These are phyloP conservation scores for Labeo catla DNA, from an alignment of 2,113 vertebrate species.

Conservation along the genomic window DNA sequence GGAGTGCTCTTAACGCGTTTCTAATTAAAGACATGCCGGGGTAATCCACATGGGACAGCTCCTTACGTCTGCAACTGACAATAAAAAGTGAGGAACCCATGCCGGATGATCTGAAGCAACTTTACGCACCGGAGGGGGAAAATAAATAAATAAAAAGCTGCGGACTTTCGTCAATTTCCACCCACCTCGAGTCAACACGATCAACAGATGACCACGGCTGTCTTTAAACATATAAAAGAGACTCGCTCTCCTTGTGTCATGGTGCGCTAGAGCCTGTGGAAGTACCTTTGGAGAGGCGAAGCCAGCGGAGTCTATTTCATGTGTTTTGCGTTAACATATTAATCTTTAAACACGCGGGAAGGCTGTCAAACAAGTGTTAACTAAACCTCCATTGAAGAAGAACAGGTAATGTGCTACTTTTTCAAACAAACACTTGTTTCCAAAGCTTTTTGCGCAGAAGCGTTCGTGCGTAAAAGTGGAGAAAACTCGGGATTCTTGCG, in stretches of 20 bases:
- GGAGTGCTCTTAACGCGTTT: slow-evolving; percentile 63
- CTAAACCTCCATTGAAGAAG: slow-evolving; percentile 29
- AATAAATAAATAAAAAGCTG: slow-evolving; percentile 57
- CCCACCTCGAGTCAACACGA: slow-evolving; percentile 72
- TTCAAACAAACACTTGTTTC: background rate
- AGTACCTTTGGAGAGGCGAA: slow-evolving; percentile 47
- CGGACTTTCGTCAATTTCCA: slow-evolving; percentile 73
- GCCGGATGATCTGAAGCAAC: slow-evolving; percentile 60
- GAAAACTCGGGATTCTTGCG: background rate
- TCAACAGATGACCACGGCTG: slow-evolving; percentile 64
- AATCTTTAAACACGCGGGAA: slow-evolving; percentile 43
- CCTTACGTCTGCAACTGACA: slow-evolving; percentile 73
- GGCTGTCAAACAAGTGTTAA: slow-evolving; percentile 20
- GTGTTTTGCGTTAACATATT: slow-evolving; percentile 37
- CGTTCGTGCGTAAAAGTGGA: slow-evolving; percentile 48
- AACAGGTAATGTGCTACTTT: slow-evolving; percentile 58
- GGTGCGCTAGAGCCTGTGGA: slow-evolving; percentile 61
- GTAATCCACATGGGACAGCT: slow-evolving; percentile 74
- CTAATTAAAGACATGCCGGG: slow-evolving; percentile 69
- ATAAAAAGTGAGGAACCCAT: slow-evolving; percentile 71
- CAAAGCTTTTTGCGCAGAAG: slow-evolving; percentile 3
- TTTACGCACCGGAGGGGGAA: slow-evolving; percentile 46
- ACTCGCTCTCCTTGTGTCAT: slow-evolving; percentile 63
- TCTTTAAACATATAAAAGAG: slow-evolving; percentile 72
- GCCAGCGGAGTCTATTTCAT: slow-evolving; percentile 33